Evolutionary conservation across 37 sponge, comb jelly and placozoan species (phyloP), one percentile per base, ranked within the genome.

Genomic region (Diacarnus erythraeanus): DNA sequence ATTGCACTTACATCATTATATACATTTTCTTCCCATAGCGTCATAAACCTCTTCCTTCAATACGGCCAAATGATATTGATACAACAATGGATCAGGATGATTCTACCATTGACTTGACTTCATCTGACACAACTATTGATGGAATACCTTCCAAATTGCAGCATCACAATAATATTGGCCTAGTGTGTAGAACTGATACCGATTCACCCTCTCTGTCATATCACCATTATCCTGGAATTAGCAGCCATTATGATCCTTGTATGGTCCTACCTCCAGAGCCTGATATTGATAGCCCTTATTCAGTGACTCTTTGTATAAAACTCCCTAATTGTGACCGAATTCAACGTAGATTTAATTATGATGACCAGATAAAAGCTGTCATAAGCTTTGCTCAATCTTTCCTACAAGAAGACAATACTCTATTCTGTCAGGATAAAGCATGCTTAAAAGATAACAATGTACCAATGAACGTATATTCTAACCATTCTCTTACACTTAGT

Each of bases 31-130:
- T 36, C 3, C 18, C 42, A 4, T 34, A 79, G 79, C 30, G 57
- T 3, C 66, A 41, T 42, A 71, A 80, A 63, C 81, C 81, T 25
- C 73, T 80, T 20, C 81, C 81, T 31, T 56, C 81, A 20, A 80
- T 80, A n/a, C 43, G 63, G 2, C 3, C 76, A 8, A 6, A 26
- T 29, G 54, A 41, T 17, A 43, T n/a, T 69, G 70, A 31, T 35
- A 47, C 6, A 12, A 12, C 18, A 6, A 63, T n/a, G 5, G 23
- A 63, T 27, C 18, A 56, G 18, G 20, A 15, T 63, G 31, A 6
- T 6, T 27, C 64, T 30, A 6, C 64, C 64, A 63, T 63, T 30
- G 38, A 36, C 3, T 17, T 35, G 18, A 36, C 69, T 36, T 31
- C 69, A 20, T 36, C 38, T 6, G 4, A 4, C 38, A 36, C 69